Conservation (phyloP, 2,888 invertebrate genomes). For the Octodonta nipae region DNA sequence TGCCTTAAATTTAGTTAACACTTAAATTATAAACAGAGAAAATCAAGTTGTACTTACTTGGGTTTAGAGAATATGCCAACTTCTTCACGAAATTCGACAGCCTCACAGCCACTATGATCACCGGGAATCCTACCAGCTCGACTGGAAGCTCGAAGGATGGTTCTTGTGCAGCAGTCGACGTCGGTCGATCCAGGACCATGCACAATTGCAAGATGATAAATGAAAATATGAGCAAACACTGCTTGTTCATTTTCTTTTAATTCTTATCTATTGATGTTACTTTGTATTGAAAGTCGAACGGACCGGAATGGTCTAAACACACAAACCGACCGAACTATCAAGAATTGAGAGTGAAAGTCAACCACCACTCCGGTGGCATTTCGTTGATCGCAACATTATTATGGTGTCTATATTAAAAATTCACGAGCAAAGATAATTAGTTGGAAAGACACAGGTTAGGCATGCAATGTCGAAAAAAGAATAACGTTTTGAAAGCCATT, state of each 20-base stretch:
- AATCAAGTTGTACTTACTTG: slow-evolving; percentile 52
- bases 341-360: slow-evolving; percentile 10
- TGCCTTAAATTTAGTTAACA: too few relatives aligned
- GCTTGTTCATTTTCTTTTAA: slow-evolving; percentile 22
- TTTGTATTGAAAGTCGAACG: slow-evolving; percentile 8
- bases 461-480: too few relatives aligned
- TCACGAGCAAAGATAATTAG: too few relatives aligned
- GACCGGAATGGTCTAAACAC: slow-evolving; percentile 6
- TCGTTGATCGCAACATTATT: too few relatives aligned
- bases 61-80: slow-evolving; percentile 65
- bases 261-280: too few relatives aligned
- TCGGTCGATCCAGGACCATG: slow-evolving; percentile 14
- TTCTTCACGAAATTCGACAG: slow-evolving; percentile 73
- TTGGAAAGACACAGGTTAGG: too few relatives aligned
- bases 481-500: too few relatives aligned
- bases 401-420: too few relatives aligned
- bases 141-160: slow-evolving; percentile 64
- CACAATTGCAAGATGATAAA: slow-evolving; percentile 8
- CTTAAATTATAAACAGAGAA: too few relatives aligned
- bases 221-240: slow-evolving; percentile 11
- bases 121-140: slow-evolving; percentile 72
- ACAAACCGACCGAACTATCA: slow-evolving; percentile 10
- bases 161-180: slow-evolving; percentile 22
- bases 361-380: too few relatives aligned
- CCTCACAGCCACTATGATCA: slow-evolving; percentile 65